Base-by-base conservation (phyloP, 2,888 invertebrate species). In the Azorinus chamasolen region DNA sequence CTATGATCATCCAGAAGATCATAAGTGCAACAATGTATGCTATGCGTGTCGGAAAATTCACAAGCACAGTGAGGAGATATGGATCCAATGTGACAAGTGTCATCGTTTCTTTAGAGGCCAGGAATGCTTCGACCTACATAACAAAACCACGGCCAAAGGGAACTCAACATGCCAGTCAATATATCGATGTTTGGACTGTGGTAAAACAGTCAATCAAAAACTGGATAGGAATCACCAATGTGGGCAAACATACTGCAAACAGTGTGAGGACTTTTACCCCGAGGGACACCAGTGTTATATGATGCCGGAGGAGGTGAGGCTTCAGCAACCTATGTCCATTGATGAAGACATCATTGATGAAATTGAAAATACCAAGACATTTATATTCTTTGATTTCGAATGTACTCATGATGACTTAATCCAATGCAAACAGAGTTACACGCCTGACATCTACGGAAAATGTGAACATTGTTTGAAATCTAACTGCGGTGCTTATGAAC, bases 381-480 rank as follows among this genome's bases (percentile, higher is more conserved):
- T n/a, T n/a, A n/a, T n/a, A n/a, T n/a, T n/a, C n/a, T n/a, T n/a
- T n/a, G n/a, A n/a, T n/a, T n/a, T n/a, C n/a, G n/a, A n/a, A n/a
- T n/a, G 5, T 27, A 53, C 53, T 16, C 57, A 57, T 16, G 57
- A 57, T 20, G 57, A 57, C 20, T 24, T 57, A 24, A 41, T 57
- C 14, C 61, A 62, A 59, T 70, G 70, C 55, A 25, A 54, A 14
- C 12, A 51, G 18, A 48, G 54, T 14, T 62, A 46, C 25, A 14
- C 6, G 16, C 24, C 37, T 25, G 62, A 61, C 10, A 45, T 59
- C 5, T 41, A 18, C 22, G 27, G 46, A 10, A 55, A 70, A 48
- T 73, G 73, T 65, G 25, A 16, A 14, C 45, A 73, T 50, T 73
- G 73, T 57, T 27, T 54, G 25, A 61, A 66, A 39, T n/a, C 37